Base-by-base conservation (phyloP, 1,140 invertebrate species). In the Amyelois transitella region DNA sequence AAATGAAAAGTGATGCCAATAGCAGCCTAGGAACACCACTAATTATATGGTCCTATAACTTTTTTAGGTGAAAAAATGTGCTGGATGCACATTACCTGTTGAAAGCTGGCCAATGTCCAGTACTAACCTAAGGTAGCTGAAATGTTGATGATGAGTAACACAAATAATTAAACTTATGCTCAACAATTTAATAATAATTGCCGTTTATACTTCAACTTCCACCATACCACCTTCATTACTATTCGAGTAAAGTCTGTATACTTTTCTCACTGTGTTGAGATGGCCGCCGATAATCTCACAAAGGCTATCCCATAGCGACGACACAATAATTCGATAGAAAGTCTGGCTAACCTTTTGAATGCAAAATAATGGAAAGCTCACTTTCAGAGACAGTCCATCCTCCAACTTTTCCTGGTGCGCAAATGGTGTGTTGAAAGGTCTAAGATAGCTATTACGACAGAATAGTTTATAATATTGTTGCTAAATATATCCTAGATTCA, bases 301-400 rank as follows among this genome's bases (percentile, higher is more conserved):
- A 38, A 38, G 32, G 45, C 61, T 72, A 81, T 78, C 68, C 45
- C 54, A 72, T 79, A 74, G 64, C 58, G 60, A 65, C 69, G 64
- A 72, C 71, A 69, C 65, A 72, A 68, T 68, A 63, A 70, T 66
- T 66, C 71, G 62, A 78, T 80, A 75, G 79, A 82, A 82, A 82
- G 79, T 74, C 61, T 64, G 62, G 63, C 61, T 61, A 69, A 62
- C 60, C 68, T 75, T 69, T 72, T 60, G 60, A 72, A 73, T 69
- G 68, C 60, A 66, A 63, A 70, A 63, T 70, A 61, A 59, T 66
- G 64, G 64, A 70, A 70, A 70, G 67, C 58, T 60, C 54, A 18
- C 45, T 20, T 48, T 48, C 45, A 48, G 45, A 21, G 45, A 48
- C 19, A 21, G 45, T 21, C 12, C 18, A 21, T 48, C 45, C n/a